phyloP scores from a whole-genome alignment of 2,797 vertebrate species.

The Phataginus tricuspis region DNA sequence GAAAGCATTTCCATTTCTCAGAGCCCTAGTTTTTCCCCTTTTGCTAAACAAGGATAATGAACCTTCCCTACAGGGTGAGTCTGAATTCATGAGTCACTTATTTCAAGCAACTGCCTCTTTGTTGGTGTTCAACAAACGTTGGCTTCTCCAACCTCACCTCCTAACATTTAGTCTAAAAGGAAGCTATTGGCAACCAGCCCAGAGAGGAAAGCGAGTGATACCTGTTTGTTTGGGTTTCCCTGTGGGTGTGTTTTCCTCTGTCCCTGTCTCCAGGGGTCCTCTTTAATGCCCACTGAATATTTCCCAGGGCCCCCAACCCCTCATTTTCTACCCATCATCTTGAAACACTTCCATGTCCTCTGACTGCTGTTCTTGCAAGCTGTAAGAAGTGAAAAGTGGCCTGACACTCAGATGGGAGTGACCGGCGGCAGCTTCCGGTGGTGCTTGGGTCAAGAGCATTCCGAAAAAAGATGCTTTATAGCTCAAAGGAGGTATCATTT shows the following conservation, averaged over 20 bases:
- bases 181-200: not conserved
- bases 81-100: not conserved
- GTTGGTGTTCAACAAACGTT: accelerated
- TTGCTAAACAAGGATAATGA: not conserved
- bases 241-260: not conserved
- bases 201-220: not conserved
- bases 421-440: accelerated
- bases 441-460: not conserved
- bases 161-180: not conserved
- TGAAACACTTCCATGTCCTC: not conserved
- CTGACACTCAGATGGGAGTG: not conserved
- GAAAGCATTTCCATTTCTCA: not conserved
- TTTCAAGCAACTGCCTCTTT: not conserved
- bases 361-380: not conserved
- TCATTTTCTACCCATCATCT: not conserved
- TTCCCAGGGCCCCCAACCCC: too few relatives aligned
- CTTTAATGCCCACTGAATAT: not conserved
- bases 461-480: not conserved
- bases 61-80: not conserved
- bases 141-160: not conserved
- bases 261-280: not conserved
- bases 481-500: not conserved
- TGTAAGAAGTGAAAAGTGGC: not conserved
- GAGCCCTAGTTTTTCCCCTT: not conserved
- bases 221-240: not conserved